Conservation (phyloP, 1,140 invertebrate genomes). For the Meteorus sp. region DNA sequence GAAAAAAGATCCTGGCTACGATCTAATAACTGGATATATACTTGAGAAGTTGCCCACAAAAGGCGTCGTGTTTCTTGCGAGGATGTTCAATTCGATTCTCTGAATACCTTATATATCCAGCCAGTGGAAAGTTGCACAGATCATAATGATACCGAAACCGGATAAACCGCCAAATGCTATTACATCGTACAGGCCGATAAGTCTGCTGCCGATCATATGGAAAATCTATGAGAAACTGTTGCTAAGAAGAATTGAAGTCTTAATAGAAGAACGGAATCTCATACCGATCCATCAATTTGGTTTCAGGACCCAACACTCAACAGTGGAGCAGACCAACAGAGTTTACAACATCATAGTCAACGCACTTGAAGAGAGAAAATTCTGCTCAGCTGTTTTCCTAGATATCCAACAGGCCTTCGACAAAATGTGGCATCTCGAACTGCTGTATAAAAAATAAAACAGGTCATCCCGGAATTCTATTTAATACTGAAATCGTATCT, state of each 20-base stretch:
- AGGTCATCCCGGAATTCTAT: slow-evolving; percentile 12
- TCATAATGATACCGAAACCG: slow-evolving; percentile 1
- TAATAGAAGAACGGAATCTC: neutral
- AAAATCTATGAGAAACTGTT: slow-evolving; percentile 14
- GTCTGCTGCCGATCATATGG: neutral
- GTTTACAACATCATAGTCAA: slow-evolving; percentile 31
- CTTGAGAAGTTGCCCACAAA: slow-evolving; percentile 36
- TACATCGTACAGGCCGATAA: slow-evolving; percentile 12
- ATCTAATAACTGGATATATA: slow-evolving; percentile 32
- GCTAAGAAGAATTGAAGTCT: slow-evolving; percentile 2
- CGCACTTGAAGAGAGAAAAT: slow-evolving; percentile 36
- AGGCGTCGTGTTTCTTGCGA: slow-evolving; percentile 31
- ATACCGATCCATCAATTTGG: slow-evolving; percentile 36
- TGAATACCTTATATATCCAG: slow-evolving; percentile 33
- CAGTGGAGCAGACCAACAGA: slow-evolving; percentile 38
- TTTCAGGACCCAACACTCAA: slow-evolving; percentile 37
- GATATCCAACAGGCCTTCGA: slow-evolving; percentile 46
- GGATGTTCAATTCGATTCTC: slow-evolving; percentile 37
- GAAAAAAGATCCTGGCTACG: slow-evolving; percentile 40
- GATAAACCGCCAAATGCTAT: neutral
- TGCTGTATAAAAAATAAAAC: slow-evolving; percentile 38
- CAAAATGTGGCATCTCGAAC: slow-evolving; percentile 40
- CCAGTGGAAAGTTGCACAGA: slow-evolving; percentile 16
- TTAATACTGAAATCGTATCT: slow-evolving; percentile 24
- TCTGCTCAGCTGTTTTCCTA: slow-evolving; percentile 38